Percentiles rank a stretch among this genome's conserved stretches.
phyloP scores from a whole-genome alignment of 2,888 invertebrate genomes.

The Oscheius sp. region DNA sequence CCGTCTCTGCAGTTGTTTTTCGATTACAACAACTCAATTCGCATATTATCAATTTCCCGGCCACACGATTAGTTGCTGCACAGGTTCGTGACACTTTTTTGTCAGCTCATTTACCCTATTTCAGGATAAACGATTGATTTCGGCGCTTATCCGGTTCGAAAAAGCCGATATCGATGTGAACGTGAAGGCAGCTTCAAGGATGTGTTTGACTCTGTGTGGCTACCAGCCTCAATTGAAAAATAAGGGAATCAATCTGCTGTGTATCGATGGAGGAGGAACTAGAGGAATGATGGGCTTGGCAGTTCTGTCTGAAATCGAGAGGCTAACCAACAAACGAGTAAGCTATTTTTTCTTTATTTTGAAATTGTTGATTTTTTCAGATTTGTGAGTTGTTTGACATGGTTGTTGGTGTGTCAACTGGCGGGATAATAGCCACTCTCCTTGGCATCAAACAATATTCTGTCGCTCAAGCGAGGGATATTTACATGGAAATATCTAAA shows the following conservation, averaged over 20 bases:
- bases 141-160: constrained; percentile 52
- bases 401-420: constrained; percentile 78
- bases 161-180: constrained; percentile 44
- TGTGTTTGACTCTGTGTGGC: constrained; percentile 66
- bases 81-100: constrained; percentile 37
- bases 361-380: constrained; percentile 39
- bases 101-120: neutral
- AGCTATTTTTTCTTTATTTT: neutral
- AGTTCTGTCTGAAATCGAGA: constrained; percentile 84
- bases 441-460: constrained; percentile 80
- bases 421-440: constrained; percentile 84
- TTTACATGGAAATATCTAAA: constrained; percentile 67
- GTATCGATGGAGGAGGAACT: constrained; percentile 91
- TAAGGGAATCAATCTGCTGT: constrained; percentile 82
- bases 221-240: constrained; percentile 52
- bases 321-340: constrained; percentile 74
- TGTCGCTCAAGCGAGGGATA: constrained; percentile 79
- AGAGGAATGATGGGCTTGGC: constrained; percentile 87
- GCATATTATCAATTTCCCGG: constrained; percentile 66
- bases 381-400: constrained; percentile 87
- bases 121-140: constrained; percentile 51
- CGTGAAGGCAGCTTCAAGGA: constrained; percentile 56
- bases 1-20: constrained; percentile 44
- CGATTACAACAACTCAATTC: constrained; percentile 58
- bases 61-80: constrained; percentile 61